Percentiles rank a stretch among this genome's conserved stretches.
phyloP scores from a whole-genome alignment of 2,797 vertebrate species.

The Phoxinus dragarum region DNA sequence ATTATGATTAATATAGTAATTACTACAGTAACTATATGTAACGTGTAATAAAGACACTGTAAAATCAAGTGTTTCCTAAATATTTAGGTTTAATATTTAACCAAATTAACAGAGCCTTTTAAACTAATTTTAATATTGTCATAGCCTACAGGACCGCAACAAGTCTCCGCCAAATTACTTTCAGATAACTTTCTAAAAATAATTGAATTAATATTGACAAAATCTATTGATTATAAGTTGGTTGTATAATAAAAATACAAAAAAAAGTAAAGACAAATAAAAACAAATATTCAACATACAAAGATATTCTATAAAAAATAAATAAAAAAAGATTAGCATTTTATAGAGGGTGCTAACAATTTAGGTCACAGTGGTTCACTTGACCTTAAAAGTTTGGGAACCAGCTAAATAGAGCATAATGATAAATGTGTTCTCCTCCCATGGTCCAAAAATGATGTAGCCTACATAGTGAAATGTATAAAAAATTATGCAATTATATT shows the following conservation, averaged over 20 bases:
- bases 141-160: too few species aligned
- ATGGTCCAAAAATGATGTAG: not conserved
- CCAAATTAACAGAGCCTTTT: not conserved
- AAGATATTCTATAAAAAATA: not conserved
- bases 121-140: not conserved
- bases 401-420: not conserved
- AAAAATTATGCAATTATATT: not conserved
- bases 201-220: too few species aligned
- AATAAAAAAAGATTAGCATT: not conserved
- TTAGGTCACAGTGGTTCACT: not conserved
- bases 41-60: not conserved
- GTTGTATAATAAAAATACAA: not conserved
- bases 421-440: not conserved
- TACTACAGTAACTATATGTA: not conserved
- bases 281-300: not conserved
- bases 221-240: too few species aligned
- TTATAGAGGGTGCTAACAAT: not conserved
- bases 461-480: too few species aligned
- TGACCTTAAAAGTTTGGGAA: not conserved
- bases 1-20: not conserved
- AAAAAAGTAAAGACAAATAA: not conserved
- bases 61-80: not conserved
- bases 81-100: not conserved
- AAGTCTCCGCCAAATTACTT: not conserved
- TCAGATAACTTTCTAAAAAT: not conserved